Evolutionary conservation across 2,888 invertebrate genomes (phyloP), one percentile per base, ranked within the genome.

Genomic region (Phengaris arion): DNA sequence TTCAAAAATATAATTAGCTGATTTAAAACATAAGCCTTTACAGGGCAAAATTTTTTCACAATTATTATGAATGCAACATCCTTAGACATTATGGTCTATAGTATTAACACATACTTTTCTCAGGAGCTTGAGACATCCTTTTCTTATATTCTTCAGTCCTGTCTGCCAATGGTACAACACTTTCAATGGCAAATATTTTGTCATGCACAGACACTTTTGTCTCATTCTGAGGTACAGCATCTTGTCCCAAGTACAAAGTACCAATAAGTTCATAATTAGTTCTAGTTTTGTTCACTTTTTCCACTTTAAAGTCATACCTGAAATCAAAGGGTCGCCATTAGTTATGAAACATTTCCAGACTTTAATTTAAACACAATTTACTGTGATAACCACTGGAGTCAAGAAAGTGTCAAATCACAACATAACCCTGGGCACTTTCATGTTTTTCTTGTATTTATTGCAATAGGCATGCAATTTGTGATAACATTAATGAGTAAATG

Each of bases 151-250:
- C 89, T 0, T 85, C 81, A 64, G 86, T 90, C 81, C 95, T 89
- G 2, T 94, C 86, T 0, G 80, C 80, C 45, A 95, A 75, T 12
- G 94, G 89, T 55, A 93, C 87, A 0, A 92, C 89, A 74, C 94
- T 84, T 83, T 95, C 96, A 77, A 97, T 95, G 51, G 90, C 90
- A 89, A 95, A 96, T 74, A 97, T 90, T 82, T 96, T 96, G 82
- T 96, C 94, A 6, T 89, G 89, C 73, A 95, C 94, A 79, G 89
- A 88, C 0, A 96, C 87, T 81, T 77, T 87, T 0, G 95, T 95
- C 80, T 96, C 94, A 83, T 95, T 93, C 70, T 96, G 88, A 0
- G 94, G 94, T 2, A 94, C 84, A n/a, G 87, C 88, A 45, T 94
- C 92, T 52, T 85, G 86, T 13, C 95, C 95, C 35, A 95, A 87